Base-by-base conservation (phyloP, 2,888 invertebrate species). In the Eupithecia abbreviata region DNA sequence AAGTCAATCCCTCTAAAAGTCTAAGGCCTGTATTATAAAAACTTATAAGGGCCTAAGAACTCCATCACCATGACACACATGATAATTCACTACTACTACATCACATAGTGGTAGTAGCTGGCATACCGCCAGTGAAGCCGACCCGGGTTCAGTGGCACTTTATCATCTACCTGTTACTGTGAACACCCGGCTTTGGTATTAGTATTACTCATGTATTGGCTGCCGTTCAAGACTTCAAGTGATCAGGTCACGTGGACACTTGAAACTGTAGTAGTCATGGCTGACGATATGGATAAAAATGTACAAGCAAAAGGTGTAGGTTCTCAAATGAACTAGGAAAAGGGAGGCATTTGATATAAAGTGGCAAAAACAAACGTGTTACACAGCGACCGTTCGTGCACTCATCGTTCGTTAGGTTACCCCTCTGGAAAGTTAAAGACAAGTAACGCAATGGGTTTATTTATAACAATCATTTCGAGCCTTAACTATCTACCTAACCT, bases 71-170 rank as follows among this genome's bases (percentile, higher is more conserved):
- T 42, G 30, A 30, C 30, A 30, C 30, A 30, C 30, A 30, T 30
- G n/a, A 4, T n/a, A 43, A 4, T 68, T 43, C 9, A 15, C 43
- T 68, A 43, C 45, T 18, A 18, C 47, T 76, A n/a, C n/a, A n/a
- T 77, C 74, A 83, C 82, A 84, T 75, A 81, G 78, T 80, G 81
- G 81, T 72, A 71, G n/a, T 73, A 62, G 62, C 30, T 90, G 89
- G 89, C 88, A 67, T 30, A 1, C 41, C n/a, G 89, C 90, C 90
- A 89, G 75, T 81, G 79, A 79, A 87, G 86, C 87, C 87, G 86
- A 87, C 83, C 55, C 76, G 84, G 76, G 90, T 87, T 90, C 90
- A 89, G 83, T 84, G 88, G 76, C 88, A 85, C 87, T 86, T 89
- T 89, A 90, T 90, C 89, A 87, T 81, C 71, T 79, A 80, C 80